These are phyloP conservation scores for Caprella mutica DNA, from an alignment of 2,888 invertebrate genomes.

Conservation along the genomic window DNA sequence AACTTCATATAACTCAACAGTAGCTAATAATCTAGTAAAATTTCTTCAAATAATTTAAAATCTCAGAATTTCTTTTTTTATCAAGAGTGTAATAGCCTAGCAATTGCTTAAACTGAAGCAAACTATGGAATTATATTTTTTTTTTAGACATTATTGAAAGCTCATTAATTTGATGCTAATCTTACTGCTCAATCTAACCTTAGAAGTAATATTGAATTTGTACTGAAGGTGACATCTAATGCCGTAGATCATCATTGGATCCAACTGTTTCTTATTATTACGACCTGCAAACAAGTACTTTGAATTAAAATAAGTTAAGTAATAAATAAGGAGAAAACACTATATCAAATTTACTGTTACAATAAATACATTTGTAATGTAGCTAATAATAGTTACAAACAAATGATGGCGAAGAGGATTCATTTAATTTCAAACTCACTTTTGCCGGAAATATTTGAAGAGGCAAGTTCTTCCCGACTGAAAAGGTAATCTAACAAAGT, in stretches of 20 bases:
- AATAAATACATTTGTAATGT: not conserved
- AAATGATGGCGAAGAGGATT: not conserved
- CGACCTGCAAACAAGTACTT: slow-evolving; percentile 13
- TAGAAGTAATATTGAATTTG: slow-evolving; percentile 45
- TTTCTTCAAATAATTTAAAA: no score
- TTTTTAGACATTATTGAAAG: no score
- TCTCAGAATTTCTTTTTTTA: no score
- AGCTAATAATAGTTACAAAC: not conserved
- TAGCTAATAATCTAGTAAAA: no score
- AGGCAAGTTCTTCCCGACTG: slow-evolving; percentile 45
- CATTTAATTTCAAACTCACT: slow-evolving; percentile 41
- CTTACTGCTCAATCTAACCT: no score
- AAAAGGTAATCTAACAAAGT: slow-evolving; percentile 46
- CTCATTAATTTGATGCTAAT: no score
- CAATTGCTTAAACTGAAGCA: no score
- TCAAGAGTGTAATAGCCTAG: no score
- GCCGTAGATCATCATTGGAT: slow-evolving; percentile 44
- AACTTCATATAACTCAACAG: no score
- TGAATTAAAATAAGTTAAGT: not conserved
- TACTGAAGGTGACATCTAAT: slow-evolving; percentile 44
- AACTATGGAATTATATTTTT: no score
- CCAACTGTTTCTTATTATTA: slow-evolving; percentile 44
- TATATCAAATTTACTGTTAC: not conserved
- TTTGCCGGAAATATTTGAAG: slow-evolving; percentile 46
- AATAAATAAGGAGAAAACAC: not conserved